Evolutionary conservation across 2,113 vertebrate species (phyloP).

Genomic region (Triplophysa rosa): DNA sequence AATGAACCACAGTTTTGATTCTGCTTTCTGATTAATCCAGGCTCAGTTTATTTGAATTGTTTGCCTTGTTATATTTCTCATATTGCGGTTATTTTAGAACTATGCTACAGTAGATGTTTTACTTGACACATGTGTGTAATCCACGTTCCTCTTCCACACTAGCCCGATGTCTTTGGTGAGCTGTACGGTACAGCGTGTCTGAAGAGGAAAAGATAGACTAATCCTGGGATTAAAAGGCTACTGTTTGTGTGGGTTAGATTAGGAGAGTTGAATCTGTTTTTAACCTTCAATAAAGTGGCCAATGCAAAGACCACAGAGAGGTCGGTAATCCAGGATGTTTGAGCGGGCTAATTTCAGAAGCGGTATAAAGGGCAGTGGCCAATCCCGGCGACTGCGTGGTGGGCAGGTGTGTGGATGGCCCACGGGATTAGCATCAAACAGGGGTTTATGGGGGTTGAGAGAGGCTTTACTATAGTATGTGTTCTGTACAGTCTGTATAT

Average conservation of each 20-base stretch:
- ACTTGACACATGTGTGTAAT: not conserved
- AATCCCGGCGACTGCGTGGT: not conserved
- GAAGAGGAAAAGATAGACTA: slow-evolving; percentile 54
- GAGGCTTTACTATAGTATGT: slow-evolving; percentile 26
- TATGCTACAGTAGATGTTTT: not conserved
- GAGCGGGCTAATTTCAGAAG: slow-evolving; percentile 53
- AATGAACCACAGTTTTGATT: no score
- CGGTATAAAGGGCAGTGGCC: slow-evolving; percentile 40
- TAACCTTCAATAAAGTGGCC: slow-evolving; percentile 56
- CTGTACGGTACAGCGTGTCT: slow-evolving; percentile 17
- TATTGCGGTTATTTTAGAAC: not conserved
- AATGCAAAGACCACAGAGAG: slow-evolving; percentile 40
- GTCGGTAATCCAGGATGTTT: slow-evolving; percentile 49
- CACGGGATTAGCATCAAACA: slow-evolving; percentile 33
- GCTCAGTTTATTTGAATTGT: no score
- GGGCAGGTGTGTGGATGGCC: slow-evolving; percentile 23
- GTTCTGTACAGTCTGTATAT: not conserved
- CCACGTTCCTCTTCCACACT: not conserved
- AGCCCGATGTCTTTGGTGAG: slow-evolving; percentile 2
- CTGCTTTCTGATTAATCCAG: no score
- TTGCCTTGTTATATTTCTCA: not conserved
- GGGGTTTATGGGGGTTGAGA: slow-evolving; percentile 15
- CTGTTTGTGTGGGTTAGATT: slow-evolving; percentile 55
- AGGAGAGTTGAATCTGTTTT: slow-evolving; percentile 59
- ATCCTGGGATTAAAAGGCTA: slow-evolving; percentile 61